Conservation (phyloP, 2,113 vertebrate species). For the Microtus pennsylvanicus region DNA sequence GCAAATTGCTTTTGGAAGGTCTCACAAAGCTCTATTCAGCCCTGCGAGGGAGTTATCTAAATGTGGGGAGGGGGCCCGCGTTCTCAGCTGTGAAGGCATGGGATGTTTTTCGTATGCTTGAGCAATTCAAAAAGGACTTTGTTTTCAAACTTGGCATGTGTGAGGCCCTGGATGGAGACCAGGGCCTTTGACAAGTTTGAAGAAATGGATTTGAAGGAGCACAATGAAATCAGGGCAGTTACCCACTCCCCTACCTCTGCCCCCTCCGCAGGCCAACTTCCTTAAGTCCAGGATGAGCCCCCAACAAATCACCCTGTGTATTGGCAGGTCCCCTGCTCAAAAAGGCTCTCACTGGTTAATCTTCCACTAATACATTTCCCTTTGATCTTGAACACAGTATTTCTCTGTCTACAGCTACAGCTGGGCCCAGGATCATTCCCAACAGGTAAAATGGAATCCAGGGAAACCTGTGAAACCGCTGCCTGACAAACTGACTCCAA, state of each 20-base stretch:
- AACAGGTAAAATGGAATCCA: conserved; percentile 52
- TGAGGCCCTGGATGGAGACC: conserved; percentile 76
- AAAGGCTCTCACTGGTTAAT: conserved; percentile 68
- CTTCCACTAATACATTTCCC: conserved; percentile 65
- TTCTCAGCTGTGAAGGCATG: conserved; percentile 75
- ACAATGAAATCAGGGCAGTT: conserved; percentile 60
- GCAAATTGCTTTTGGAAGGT: conserved; percentile 81
- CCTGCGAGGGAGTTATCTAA: conserved; percentile 78
- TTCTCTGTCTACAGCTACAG: conserved; percentile 65
- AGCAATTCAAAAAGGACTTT: conserved; percentile 83
- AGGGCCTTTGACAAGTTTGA: conserved; percentile 76
- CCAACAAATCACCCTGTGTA: conserved; percentile 56
- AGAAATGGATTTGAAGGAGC: conserved; percentile 77
- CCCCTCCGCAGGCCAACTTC: conserved; percentile 55
- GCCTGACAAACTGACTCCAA: background rate
- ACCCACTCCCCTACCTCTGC: conserved; percentile 64
- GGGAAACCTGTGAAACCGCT: conserved; percentile 17
- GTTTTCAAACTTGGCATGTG: conserved; percentile 83
- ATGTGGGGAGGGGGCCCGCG: conserved; percentile 70
- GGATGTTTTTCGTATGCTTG: conserved; percentile 81
- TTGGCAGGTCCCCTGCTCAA: conserved; percentile 50
- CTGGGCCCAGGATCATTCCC: background rate
- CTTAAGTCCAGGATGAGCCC: conserved; percentile 57
- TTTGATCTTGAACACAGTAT: conserved; percentile 73
- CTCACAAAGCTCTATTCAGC: conserved; percentile 81